Base-by-base conservation (phyloP, 2,113 vertebrate genomes). In the Reinhardtius hippoglossoides region DNA sequence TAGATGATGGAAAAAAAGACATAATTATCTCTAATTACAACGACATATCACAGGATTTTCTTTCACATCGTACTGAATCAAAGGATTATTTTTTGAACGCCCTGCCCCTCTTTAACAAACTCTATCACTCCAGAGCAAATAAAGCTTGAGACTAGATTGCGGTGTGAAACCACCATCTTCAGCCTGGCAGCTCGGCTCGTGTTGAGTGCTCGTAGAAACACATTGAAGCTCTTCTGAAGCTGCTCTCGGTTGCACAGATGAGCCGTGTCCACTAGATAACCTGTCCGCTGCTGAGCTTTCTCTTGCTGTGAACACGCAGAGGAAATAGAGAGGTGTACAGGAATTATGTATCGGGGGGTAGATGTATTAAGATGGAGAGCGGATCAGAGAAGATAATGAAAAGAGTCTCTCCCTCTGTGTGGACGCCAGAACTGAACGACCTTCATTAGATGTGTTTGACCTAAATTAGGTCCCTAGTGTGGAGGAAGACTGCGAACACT, bases 391-490 rank as follows among this genome's bases (percentile, higher is more conserved):
- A n/a, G 75, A 84, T 80, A 80, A 67, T 1, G 4, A 72, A 57
- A 74, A 67, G 64, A 82, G 74, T 83, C 57, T 20, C 85, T 90
- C 62, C 78, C 88, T 91, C 78, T 87, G 78, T 86, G 83, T 69
- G 69, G 80, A 87, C 76, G 63, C 81, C 86, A 82, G 80, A 87
- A 78, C 23, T 65, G 78, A 86, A 85, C 61, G 72, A 87, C 76
- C 84, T 81, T 83, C 75, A 89, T 83, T 84, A 86, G 67, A 74
- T 35, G 75, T 83, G 79, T 87, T 89, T 94, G 93, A 92, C 94
- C 94, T 94, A 94, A 93, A 93, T 94, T 93, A 94, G 92, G 92
- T 94, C 89, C 79, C 68, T 44, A 79, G 60, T 76, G 71, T 80
- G 56, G 62, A 77, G 63, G 71, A 69, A 82, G 46, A 81, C 74